Evolutionary conservation across 2,113 vertebrate genomes (phyloP).

Genomic region (Cebidichthys violaceus): DNA sequence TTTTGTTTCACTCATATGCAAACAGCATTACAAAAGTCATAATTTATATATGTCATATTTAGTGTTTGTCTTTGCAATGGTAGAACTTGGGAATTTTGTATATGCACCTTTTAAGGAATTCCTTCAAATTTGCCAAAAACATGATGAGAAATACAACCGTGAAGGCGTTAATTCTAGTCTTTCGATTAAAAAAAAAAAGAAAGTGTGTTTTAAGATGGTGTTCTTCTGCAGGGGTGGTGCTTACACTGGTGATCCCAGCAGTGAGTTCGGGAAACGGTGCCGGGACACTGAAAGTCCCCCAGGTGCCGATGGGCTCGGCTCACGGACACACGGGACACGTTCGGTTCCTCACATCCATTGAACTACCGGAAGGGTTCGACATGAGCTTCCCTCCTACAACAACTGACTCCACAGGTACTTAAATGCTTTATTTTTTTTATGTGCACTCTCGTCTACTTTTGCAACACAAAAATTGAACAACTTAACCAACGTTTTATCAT

Average conservation of each 20-base stretch:
- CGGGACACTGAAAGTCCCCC: constrained; percentile 80
- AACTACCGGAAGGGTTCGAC: constrained; percentile 92
- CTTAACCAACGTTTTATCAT: neutral
- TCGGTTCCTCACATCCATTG: constrained; percentile 94
- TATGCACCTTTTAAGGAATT: neutral
- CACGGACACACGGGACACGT: constrained; percentile 98
- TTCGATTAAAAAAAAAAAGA: neutral
- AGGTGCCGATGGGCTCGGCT: constrained; percentile 90
- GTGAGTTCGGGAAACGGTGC: constrained; percentile 83
- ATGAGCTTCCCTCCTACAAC: constrained; percentile 84
- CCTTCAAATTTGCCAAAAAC: no score
- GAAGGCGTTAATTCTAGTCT: neutral
- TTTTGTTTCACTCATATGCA: neutral
- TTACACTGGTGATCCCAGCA: constrained; percentile 87
- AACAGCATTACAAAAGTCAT: neutral
- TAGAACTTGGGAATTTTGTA: neutral
- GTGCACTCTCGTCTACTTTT: neutral
- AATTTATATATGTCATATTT: neutral
- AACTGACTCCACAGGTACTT: constrained; percentile 74
- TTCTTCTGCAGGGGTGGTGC: constrained; percentile 87
- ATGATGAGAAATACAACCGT: no score
- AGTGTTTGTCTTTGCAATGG: neutral
- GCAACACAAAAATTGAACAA: neutral
- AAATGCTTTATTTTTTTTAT: neutral
- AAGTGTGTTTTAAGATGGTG: neutral